These are phyloP conservation scores for Piaya cayana DNA, from an alignment of 2,113 vertebrate genomes.

Conservation along the genomic window DNA sequence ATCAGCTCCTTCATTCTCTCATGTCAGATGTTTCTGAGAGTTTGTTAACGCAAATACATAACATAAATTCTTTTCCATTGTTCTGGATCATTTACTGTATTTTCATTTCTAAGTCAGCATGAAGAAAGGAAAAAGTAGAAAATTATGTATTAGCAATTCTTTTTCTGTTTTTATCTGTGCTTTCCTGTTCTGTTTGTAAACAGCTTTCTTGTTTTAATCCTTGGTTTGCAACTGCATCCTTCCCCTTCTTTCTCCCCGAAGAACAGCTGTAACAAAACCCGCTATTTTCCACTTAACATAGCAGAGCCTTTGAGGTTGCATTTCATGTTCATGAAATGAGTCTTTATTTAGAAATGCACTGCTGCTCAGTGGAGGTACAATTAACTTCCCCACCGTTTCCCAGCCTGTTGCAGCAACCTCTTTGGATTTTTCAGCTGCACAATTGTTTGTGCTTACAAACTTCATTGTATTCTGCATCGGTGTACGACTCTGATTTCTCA, in stretches of 20 bases:
- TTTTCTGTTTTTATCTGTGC: not conserved
- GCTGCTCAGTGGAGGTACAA: not conserved
- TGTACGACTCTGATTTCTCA: not conserved
- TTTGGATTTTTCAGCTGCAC: constrained; percentile 21
- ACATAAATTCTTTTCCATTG: not conserved
- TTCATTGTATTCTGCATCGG: not conserved
- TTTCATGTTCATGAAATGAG: not conserved
- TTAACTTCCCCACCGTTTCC: not conserved
- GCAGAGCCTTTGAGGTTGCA: not conserved
- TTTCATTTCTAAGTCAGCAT: not conserved
- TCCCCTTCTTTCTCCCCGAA: not conserved
- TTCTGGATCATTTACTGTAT: not conserved
- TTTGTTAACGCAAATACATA: not conserved
- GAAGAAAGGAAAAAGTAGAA: not conserved
- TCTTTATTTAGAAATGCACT: not conserved
- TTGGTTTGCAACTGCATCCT: not conserved
- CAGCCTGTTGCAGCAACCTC: not conserved
- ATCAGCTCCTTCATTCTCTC: not conserved
- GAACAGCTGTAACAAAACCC: not conserved
- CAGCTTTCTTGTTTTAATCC: not conserved
- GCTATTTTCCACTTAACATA: not conserved
- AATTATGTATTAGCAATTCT: not conserved
- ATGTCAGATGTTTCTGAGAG: not conserved
- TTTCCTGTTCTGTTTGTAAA: not conserved
- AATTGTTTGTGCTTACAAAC: not conserved